Percentiles rank a stretch among this genome's conserved stretches.
phyloP scores from a whole-genome alignment of 2,113 vertebrate genomes.

The Eubucco bourcierii region DNA sequence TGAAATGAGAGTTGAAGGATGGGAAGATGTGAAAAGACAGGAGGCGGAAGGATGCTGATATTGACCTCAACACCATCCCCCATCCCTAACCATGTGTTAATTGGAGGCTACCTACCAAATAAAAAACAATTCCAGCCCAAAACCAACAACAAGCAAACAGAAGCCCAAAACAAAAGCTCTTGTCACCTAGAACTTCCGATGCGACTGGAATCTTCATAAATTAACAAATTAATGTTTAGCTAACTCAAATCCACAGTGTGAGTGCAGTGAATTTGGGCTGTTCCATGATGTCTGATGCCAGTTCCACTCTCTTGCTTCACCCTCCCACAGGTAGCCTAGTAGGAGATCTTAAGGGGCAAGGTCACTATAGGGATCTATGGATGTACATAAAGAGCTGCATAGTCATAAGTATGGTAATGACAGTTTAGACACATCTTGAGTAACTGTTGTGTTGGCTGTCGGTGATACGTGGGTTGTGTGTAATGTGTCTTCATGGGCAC shows the following conservation, averaged over 20 bases:
- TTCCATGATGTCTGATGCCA: background rate
- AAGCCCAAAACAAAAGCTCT: background rate
- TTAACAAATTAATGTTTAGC: background rate
- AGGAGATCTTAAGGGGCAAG: background rate
- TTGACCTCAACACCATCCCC: background rate
- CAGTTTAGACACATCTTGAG: background rate
- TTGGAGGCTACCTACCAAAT: background rate
- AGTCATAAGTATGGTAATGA: background rate
- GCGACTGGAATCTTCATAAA: background rate
- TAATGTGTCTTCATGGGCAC: background rate
- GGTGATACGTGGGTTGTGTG: background rate
- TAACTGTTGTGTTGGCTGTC: background rate
- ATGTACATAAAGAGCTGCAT: background rate
- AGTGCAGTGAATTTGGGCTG: background rate
- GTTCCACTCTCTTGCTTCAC: background rate
- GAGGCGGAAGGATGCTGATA: background rate
- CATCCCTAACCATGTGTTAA: background rate
- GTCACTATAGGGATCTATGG: background rate
- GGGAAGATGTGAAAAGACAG: background rate
- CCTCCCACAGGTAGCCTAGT: background rate
- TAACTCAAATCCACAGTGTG: fast-evolving
- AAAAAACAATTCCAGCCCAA: background rate
- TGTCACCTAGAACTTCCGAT: background rate
- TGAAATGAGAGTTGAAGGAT: background rate
- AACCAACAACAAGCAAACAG: background rate